Base-by-base conservation (phyloP, 2,113 vertebrate genomes). In the Tragulus kanchil region DNA sequence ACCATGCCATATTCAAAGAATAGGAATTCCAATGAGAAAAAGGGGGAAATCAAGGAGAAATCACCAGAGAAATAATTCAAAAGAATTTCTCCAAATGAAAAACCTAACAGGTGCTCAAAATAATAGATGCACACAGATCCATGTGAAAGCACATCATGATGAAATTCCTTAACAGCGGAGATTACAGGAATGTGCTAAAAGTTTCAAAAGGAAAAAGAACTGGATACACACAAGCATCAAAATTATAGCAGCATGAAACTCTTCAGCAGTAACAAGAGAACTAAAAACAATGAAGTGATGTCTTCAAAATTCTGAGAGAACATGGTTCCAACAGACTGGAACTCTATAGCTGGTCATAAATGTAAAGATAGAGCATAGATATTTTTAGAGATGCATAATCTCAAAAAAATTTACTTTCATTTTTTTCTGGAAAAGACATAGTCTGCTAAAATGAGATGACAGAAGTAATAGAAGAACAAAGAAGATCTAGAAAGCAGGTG, bases 121-220 rank as follows among this genome's bases (percentile, higher is more conserved):
- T 61, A 52, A 75, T 15, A 58, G 21, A 50, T 45, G 65, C 14
- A 92, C 16, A 64, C 3, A 65, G 75, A 81, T 50, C n/a, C 87
- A 45, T 0, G 8, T 19, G 56, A 90, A 75, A 87, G 13, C 50
- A 87, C 25, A 85, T 83, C 58, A 64, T 36, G 9, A 36, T 59
- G 17, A 92, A 87, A 89, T 73, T 86, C 17, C 54, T 83, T 50
- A 75, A 48, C 16, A 71, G 28, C 16, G 1, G 28, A 16, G 15
- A 48, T 62, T n/a, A 25, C 61, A 65, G 77, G 48, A 69, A 67
- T 7, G 6, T 58, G 52, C 65, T 82, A 69, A 69, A 84, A 31
- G 8, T 79, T 89, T 83, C 42, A 54, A 83, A 56, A 73, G 42
- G 42, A 92, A 96, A 94, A 61, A 58, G 15, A 89, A 58, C 36